These are phyloP conservation scores for Gasterosteus nipponicus DNA, from an alignment of 2,113 vertebrate genomes.

Conservation along the genomic window DNA sequence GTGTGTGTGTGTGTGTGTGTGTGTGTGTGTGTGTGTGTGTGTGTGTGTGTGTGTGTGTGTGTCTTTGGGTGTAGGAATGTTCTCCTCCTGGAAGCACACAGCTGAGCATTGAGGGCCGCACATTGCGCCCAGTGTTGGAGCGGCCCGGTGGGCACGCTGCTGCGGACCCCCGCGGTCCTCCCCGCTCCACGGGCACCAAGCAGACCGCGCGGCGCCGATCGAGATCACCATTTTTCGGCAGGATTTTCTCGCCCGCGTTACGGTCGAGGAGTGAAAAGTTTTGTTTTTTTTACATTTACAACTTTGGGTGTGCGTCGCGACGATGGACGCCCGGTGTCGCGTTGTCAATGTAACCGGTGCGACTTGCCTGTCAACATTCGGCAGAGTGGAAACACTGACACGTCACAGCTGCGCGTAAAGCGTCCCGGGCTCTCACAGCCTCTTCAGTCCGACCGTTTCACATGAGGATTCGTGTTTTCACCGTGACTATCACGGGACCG, in stretches of 20 bases:
- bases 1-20: neutral
- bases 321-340: too few relatives aligned
- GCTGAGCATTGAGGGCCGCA: conserved; percentile 71
- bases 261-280: too few relatives aligned
- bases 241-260: too few relatives aligned
- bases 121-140: conserved; percentile 69
- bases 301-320: too few relatives aligned
- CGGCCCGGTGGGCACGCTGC: conserved; percentile 48
- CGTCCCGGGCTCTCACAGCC: neutral
- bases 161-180: conserved; percentile 3
- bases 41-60: conserved; percentile 41
- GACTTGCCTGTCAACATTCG: neutral
- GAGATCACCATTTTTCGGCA: too few relatives aligned
- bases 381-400: conserved; percentile 55
- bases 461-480: neutral
- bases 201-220: too few relatives aligned
- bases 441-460: neutral
- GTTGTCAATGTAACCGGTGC: neutral
- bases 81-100: conserved; percentile 61
- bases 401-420: conserved; percentile 59
- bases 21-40: conserved; percentile 12
- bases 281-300: too few relatives aligned
- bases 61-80: conserved; percentile 16
- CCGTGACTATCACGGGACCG: neutral
- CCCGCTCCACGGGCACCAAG: neutral